These are phyloP conservation scores for Mesoclemmys tuberculata DNA, from an alignment of 2,113 vertebrate species.

Conservation along the genomic window DNA sequence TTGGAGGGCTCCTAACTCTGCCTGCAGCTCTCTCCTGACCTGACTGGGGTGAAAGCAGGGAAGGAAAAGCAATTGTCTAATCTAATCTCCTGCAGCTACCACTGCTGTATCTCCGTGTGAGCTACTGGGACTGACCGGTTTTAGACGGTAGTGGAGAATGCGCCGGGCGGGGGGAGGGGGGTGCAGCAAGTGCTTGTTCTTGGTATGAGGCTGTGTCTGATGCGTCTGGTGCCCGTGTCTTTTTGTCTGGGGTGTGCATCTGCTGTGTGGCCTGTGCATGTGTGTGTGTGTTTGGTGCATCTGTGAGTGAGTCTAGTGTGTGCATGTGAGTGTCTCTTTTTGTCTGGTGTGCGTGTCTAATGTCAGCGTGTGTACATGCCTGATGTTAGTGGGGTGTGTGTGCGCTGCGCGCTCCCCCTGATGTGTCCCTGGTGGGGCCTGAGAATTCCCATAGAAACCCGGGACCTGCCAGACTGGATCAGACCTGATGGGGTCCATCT, in stretches of 20 bases:
- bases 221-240: neutral
- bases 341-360: too few species aligned
- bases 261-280: neutral
- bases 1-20: neutral
- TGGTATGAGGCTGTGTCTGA: neutral
- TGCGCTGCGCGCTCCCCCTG: too few species aligned
- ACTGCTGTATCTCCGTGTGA: neutral
- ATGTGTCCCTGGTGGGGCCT: neutral
- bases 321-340: too few species aligned
- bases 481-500: neutral
- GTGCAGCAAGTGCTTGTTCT: fast-evolving
- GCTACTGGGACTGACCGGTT: neutral
- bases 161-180: too few species aligned
- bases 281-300: too few species aligned
- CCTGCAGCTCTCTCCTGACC: neutral
- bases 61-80: neutral
- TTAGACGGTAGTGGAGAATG: neutral
- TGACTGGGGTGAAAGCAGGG: neutral
- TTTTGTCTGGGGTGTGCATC: neutral
- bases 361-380: too few species aligned
- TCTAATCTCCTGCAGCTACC: neutral
- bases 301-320: fast-evolving
- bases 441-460: neutral
- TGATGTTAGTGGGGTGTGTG: too few species aligned
- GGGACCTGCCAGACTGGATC: neutral